Percentiles rank a stretch among this genome's conserved stretches.
phyloP scores from a whole-genome alignment of 2,888 invertebrate species.

The Heliconius charithonia region DNA sequence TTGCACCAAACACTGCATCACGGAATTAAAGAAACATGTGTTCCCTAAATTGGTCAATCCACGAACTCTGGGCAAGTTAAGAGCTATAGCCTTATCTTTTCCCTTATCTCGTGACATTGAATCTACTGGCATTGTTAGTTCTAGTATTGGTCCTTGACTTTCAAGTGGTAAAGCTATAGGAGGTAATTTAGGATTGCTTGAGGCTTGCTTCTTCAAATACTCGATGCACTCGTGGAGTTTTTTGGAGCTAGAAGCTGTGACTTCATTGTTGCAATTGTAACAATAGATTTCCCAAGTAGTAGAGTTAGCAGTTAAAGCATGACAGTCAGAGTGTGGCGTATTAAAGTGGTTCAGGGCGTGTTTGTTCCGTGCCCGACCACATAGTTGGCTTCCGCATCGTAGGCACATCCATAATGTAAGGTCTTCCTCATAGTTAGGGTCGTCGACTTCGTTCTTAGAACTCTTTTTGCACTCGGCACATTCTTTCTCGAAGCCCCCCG shows the following conservation, averaged over 20 bases:
- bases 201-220: conserved; percentile 85
- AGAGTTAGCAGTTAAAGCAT: conserved; percentile 89
- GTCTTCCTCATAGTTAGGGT: conserved; percentile 80
- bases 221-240: conserved; percentile 90
- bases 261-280: conserved; percentile 89
- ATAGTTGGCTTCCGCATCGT: conserved; percentile 90
- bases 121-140: conserved; percentile 59
- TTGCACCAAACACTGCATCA: conserved; percentile 95
- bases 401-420: conserved; percentile 90
- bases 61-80: conserved; percentile 84
- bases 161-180: conserved; percentile 62
- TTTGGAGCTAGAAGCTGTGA: conserved; percentile 84
- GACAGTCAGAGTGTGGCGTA: conserved; percentile 90
- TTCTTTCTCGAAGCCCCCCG: conserved; percentile 79
- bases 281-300: conserved; percentile 90
- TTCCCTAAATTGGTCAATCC: conserved; percentile 96
- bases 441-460: conserved; percentile 66
- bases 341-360: conserved; percentile 90
- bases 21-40: conserved; percentile 98
- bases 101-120: conserved; percentile 65
- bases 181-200: conserved; percentile 64
- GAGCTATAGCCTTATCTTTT: conserved; percentile 68
- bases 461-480: conserved; percentile 85
- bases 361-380: conserved; percentile 86
- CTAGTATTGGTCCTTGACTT: conserved; percentile 46